Percentiles rank a stretch among this genome's conserved stretches.
Conservation (phyloP, 2,113 vertebrate genomes). For the Neoarius graeffei region DNA sequence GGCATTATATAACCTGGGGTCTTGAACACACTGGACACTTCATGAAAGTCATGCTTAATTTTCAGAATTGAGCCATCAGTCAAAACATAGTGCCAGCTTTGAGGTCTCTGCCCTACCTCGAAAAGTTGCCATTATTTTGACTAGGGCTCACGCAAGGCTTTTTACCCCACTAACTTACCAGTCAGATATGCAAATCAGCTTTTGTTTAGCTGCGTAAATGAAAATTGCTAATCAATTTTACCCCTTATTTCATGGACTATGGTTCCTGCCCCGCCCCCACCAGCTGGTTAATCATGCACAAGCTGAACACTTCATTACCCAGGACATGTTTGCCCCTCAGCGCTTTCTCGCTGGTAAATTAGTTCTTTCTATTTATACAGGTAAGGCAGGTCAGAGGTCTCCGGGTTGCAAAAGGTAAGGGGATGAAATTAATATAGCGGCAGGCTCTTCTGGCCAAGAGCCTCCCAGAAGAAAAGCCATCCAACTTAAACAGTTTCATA, state of each 20-base stretch:
- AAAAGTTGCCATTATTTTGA: slow-evolving; percentile 47
- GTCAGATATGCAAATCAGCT: slow-evolving; percentile 77
- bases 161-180: slow-evolving; percentile 55
- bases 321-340: slow-evolving; percentile 91
- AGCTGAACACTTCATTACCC: slow-evolving; percentile 94
- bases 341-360: slow-evolving; percentile 81
- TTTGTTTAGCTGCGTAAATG: slow-evolving; percentile 85
- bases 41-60: slow-evolving; percentile 56
- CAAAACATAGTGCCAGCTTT: not conserved
- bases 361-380: slow-evolving; percentile 87
- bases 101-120: slow-evolving; percentile 10
- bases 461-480: slow-evolving; percentile 55
- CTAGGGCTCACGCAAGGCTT: slow-evolving; percentile 33
- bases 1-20: slow-evolving; percentile 31
- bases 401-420: slow-evolving; percentile 77
- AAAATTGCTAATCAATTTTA: slow-evolving; percentile 90
- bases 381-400: slow-evolving; percentile 82
- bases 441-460: slow-evolving; percentile 52
- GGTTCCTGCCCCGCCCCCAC: slow-evolving; percentile 88
- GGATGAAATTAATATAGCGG: slow-evolving; percentile 72
- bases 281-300: slow-evolving; percentile 93
- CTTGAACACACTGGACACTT: slow-evolving; percentile 24
- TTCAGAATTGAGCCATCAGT: slow-evolving; percentile 61
- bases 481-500: slow-evolving; percentile 61
- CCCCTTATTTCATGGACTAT: slow-evolving; percentile 92